These are phyloP conservation scores for Arrhamphus sclerolepis DNA, from an alignment of 2,797 vertebrate species.

Conservation along the genomic window DNA sequence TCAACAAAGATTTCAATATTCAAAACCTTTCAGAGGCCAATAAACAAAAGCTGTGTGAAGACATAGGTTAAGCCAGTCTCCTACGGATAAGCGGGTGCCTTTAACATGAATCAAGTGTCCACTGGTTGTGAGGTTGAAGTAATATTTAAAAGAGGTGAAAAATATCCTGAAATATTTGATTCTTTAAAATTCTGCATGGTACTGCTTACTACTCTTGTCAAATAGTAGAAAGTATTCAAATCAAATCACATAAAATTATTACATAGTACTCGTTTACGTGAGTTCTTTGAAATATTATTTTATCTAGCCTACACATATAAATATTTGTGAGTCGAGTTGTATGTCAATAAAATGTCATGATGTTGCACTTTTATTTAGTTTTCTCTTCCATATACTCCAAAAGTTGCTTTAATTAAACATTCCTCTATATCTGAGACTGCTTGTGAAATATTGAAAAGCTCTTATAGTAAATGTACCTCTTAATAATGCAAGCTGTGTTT, in stretches of 20 bases:
- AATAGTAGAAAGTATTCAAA: too few relatives aligned
- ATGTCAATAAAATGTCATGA: constrained; percentile 13
- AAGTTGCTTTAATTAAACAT: constrained; percentile 79
- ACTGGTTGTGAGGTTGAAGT: constrained; percentile 16
- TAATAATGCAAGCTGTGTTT: constrained; percentile 80
- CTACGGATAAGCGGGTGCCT: constrained; percentile 24
- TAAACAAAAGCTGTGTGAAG: constrained; percentile 47
- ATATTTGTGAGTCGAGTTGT: background rate
- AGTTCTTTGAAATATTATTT: background rate
- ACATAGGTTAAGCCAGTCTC: constrained; percentile 50
- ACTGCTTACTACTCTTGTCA: too few relatives aligned
- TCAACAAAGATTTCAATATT: constrained; percentile 80
- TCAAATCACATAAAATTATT: background rate
- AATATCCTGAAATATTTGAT: background rate
- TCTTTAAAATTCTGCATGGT: too few relatives aligned
- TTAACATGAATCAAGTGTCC: constrained; percentile 33
- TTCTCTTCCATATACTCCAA: constrained; percentile 35
- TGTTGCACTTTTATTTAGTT: constrained; percentile 38
- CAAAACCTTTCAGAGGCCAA: constrained; percentile 53
- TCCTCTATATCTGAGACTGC: constrained; percentile 69
- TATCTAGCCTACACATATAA: constrained; percentile 7
- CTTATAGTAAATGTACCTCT: constrained; percentile 75
- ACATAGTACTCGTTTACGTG: background rate
- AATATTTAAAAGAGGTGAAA: background rate
- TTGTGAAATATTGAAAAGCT: constrained; percentile 82